Percentiles rank a stretch among this genome's conserved stretches.
phyloP scores from a whole-genome alignment of 2,113 vertebrate species.

The Aramus guarauna region DNA sequence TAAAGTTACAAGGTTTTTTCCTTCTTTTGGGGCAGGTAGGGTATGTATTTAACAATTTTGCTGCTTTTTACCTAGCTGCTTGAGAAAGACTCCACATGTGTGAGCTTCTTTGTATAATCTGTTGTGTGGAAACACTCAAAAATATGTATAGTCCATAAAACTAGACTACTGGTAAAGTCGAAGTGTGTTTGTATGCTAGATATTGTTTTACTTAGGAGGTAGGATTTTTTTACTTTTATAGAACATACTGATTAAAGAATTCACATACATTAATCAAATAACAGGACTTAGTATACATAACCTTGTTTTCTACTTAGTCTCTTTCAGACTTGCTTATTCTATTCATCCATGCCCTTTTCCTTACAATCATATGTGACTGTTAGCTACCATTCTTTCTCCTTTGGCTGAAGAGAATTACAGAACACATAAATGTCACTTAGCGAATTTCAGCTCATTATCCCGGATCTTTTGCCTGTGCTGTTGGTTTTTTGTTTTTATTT shows the following conservation, averaged over 20 bases:
- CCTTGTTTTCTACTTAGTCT: no score
- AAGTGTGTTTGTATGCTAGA: not conserved
- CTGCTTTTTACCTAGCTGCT: not conserved
- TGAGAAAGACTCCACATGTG: not conserved
- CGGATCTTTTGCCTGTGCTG: not conserved
- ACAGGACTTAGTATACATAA: not conserved
- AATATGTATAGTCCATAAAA: not conserved
- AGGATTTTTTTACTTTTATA: not conserved
- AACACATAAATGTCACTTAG: not conserved
- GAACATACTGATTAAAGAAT: fast-evolving
- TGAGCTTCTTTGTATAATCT: not conserved
- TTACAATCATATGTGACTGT: not conserved
- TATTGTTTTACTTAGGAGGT: not conserved
- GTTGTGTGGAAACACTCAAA: not conserved
- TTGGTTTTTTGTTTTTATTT: not conserved
- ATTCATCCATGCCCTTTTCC: not conserved
- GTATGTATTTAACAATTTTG: not conserved
- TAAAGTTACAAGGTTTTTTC: conserved; percentile 16
- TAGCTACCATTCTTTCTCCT: not conserved
- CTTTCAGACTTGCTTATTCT: not conserved
- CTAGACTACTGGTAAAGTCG: not conserved
- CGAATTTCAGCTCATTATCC: not conserved
- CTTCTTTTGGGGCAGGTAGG: not conserved
- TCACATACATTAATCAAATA: not conserved
- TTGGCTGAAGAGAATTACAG: not conserved